These are phyloP conservation scores for Anniella stebbinsi DNA, from an alignment of 2,797 vertebrate species.

Conservation along the genomic window DNA sequence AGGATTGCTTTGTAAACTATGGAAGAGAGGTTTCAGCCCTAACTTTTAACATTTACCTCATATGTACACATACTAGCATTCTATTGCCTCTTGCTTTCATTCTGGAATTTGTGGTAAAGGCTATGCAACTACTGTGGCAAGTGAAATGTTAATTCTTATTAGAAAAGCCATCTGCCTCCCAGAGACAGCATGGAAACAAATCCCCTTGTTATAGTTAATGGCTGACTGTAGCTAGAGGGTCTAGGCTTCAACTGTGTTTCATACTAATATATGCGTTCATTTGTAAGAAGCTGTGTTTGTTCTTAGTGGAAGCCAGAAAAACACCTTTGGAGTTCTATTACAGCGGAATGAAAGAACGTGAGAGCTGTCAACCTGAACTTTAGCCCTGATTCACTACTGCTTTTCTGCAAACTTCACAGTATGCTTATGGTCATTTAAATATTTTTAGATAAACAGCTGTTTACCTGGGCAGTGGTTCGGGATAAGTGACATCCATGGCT, in stretches of 20 bases:
- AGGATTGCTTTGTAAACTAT: not conserved
- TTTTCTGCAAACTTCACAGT: not conserved
- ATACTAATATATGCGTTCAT: too few species aligned
- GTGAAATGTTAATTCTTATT: too few species aligned
- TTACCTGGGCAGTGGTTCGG: conserved; percentile 79
- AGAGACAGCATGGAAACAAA: too few species aligned
- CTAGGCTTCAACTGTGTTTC: too few species aligned
- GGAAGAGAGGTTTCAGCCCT: not conserved
- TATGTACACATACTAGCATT: not conserved
- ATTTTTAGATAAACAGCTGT: not conserved
- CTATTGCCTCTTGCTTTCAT: conserved; percentile 5
- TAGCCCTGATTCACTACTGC: not conserved
- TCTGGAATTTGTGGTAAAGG: not conserved
- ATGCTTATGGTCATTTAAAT: fast-evolving
- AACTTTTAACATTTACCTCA: not conserved
- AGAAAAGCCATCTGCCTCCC: too few species aligned
- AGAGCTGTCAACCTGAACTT: not conserved
- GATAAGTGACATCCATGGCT: conserved; percentile 80
- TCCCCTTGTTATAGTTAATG: too few species aligned
- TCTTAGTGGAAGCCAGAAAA: not conserved
- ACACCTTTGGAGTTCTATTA: not conserved
- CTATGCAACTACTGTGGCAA: too few species aligned
- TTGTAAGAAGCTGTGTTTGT: not conserved
- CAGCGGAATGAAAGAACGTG: not conserved
- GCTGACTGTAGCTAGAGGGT: too few species aligned